These are phyloP conservation scores for Xenopus laevis DNA, from an alignment of 2,113 vertebrate genomes.

Conservation along the genomic window DNA sequence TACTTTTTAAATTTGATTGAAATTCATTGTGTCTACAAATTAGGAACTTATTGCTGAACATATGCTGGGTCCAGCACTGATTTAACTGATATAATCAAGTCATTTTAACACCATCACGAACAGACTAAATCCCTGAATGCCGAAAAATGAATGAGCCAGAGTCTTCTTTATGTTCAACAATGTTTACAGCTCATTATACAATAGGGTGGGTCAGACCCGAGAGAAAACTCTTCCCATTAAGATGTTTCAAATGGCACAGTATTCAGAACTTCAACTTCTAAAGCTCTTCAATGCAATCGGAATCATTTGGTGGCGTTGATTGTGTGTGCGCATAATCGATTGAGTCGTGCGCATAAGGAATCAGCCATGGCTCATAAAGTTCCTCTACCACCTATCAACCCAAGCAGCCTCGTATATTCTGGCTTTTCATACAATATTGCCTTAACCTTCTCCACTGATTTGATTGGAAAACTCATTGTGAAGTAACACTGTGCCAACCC, in stretches of 20 bases:
- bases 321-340: no score
- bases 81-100: constrained; percentile 16
- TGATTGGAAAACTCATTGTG: no score
- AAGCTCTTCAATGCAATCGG: not conserved
- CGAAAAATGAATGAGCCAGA: not conserved
- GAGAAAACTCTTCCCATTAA: not conserved
- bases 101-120: constrained; percentile 6
- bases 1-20: no score
- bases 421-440: no score
- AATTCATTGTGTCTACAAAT: constrained; percentile 2
- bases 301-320: not conserved
- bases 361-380: no score
- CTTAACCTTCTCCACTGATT: no score
- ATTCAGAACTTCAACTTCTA: constrained; percentile 1
- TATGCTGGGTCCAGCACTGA: not conserved
- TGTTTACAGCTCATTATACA: constrained; percentile 28
- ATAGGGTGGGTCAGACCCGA: constrained; percentile 2
- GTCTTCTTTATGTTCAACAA: not conserved
- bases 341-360: no score
- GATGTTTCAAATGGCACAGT: not conserved
- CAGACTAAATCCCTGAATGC: constrained; percentile 12
- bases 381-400: no score
- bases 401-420: no score
- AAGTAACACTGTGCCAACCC: no score
- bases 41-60: not conserved